phyloP scores from a whole-genome alignment of 2,797 vertebrate species.

The Sphenodon punctatus region DNA sequence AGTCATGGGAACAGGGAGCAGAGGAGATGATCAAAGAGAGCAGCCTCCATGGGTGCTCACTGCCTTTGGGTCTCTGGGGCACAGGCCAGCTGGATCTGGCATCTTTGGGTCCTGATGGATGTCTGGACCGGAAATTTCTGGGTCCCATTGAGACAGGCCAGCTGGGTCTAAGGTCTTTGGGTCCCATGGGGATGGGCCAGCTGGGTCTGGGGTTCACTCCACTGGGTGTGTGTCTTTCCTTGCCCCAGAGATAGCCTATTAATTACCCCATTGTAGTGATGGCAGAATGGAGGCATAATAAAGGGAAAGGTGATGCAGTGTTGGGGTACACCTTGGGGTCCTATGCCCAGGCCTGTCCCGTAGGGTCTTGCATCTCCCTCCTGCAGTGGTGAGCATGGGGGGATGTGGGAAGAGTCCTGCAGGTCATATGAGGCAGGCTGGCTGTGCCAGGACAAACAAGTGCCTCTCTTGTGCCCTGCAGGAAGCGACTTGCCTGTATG shows the following conservation, averaged over 20 bases:
- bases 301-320: not conserved
- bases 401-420: no score
- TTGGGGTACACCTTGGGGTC: not conserved
- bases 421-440: constrained; percentile 36
- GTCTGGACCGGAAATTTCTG: not conserved
- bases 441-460: not conserved
- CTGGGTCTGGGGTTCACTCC: no score
- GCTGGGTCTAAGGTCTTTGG: no score
- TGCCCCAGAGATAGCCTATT: no score
- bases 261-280: not conserved
- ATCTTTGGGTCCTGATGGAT: not conserved
- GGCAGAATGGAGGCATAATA: not conserved
- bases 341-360: not conserved
- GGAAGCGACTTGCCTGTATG: constrained; percentile 91
- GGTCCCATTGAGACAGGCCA: not conserved
- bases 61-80: no score
- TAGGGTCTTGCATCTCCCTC: no score
- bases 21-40: no score
- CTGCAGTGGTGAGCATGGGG: no score
- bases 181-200: no score
- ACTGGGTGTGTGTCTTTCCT: no score
- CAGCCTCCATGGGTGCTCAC: no score
- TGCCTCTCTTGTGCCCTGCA: constrained; percentile 46
- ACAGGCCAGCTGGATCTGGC: not conserved
- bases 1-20: not conserved